Evolutionary conservation across 2,113 vertebrate species (phyloP).

Genomic region (Zapornia atra): DNA sequence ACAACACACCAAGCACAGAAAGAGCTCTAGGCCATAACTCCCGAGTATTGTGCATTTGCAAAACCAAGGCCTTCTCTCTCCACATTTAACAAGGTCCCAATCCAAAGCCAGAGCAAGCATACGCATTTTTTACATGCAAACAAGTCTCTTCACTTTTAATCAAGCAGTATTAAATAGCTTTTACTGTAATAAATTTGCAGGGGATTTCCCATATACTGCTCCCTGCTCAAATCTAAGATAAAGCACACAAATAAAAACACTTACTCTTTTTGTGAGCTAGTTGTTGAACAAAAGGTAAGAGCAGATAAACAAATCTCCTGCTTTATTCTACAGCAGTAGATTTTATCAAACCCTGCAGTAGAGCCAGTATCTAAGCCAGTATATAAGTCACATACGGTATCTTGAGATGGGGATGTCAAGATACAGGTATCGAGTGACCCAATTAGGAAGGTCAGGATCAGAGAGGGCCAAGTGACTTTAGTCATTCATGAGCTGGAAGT

Average conservation of each 20-base stretch:
- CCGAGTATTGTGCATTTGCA: conserved; percentile 9
- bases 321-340: background rate
- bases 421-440: background rate
- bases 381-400: background rate
- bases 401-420: background rate
- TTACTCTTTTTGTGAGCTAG: background rate
- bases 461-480: background rate
- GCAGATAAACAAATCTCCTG: background rate
- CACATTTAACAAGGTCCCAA: background rate
- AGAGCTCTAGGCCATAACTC: conserved; percentile 14
- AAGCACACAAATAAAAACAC: background rate
- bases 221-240: background rate
- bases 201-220: background rate
- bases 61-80: background rate
- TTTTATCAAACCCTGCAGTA: background rate
- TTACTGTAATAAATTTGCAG: background rate
- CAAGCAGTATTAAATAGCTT: background rate
- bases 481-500: background rate
- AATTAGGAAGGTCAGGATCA: background rate
- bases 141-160: background rate
- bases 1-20: background rate
- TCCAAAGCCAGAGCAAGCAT: background rate
- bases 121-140: background rate
- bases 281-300: background rate
- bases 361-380: background rate